Evolutionary conservation across 1,140 invertebrate species (phyloP), one percentile per base, ranked within the genome.

Genomic region (Magallana ariakensis): DNA sequence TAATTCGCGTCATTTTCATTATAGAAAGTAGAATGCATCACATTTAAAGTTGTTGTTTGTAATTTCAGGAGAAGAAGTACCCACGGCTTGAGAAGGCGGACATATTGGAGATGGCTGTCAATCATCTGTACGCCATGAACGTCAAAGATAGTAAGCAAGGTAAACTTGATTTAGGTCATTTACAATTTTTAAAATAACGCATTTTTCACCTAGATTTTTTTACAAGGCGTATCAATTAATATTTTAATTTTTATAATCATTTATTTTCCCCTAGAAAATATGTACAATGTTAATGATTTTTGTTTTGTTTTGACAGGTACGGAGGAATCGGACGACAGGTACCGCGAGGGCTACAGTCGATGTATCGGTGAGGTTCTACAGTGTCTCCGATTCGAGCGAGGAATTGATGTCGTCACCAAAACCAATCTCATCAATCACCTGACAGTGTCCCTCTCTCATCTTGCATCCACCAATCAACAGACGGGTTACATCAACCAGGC

Each of bases 21-120:
- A 5, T 46, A 46, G 33, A 4, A 46, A 46, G 33, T 46, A 46
- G 33, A 46, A 2, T 46, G 33, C 33, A 46, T 46, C 33, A 46
- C 33, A 46, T 46, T 4, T 46, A 16, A 46, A 46, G 5, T 5
- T 46, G 33, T 46, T 46, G 5, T 46, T 4, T 46, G 5, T 46
- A 46, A 15, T 55, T 84, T 60, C 57, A 84, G 82, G 82, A 84
- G 56, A 84, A 84, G n/a, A 84, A 84, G 26, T 84, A 19, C 26
- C 53, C 19, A 8, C 16, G 82, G 26, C 56, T 84, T 55, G 82
- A 84, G 57, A 84, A 84, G 56, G 82, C 82, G 7, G 82, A 84
- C 13, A 84, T 84, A 11, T n/a, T 84, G 26, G 82, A 84, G 56
- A 84, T 84, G 56, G 55, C 82, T 2, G 55, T 84, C 13, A 60